phyloP scores from a whole-genome alignment of 1,140 invertebrate species.

The Trinorchestia longiramus region DNA sequence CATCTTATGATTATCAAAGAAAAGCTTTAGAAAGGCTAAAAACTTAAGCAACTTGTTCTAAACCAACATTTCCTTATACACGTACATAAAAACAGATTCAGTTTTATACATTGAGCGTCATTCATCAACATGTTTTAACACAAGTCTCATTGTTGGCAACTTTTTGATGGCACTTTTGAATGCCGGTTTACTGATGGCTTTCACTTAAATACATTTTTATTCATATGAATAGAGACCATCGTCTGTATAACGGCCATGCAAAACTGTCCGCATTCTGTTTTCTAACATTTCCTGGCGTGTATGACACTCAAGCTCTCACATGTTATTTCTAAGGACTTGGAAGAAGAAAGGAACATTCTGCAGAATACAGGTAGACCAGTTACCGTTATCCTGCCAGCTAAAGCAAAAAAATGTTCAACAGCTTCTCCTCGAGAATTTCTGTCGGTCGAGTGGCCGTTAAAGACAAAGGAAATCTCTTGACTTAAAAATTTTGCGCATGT shows the following conservation, averaged over 20 bases:
- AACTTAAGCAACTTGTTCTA: too few relatives aligned
- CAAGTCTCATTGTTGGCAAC: too few relatives aligned
- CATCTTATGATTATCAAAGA: too few relatives aligned
- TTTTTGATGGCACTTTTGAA: too few relatives aligned
- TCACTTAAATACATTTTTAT: too few relatives aligned
- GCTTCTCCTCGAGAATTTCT: not conserved
- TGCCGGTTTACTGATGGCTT: too few relatives aligned
- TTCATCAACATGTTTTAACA: too few relatives aligned
- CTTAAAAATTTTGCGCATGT: not conserved
- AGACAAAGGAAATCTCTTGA: not conserved
- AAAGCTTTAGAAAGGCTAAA: too few relatives aligned
- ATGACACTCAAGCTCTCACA: not conserved
- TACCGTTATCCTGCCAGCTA: not conserved
- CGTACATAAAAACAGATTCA: too few relatives aligned
- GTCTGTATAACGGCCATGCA: not conserved
- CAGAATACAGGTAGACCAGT: not conserved
- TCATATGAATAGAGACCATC: too few relatives aligned
- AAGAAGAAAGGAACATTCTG: not conserved
- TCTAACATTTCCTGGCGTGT: not conserved
- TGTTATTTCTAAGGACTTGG: not conserved
- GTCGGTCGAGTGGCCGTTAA: not conserved
- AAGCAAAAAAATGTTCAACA: not conserved
- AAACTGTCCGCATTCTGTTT: not conserved
- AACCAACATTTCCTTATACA: too few relatives aligned
- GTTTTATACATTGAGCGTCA: too few relatives aligned